Conservation (phyloP, 2,113 vertebrate genomes). For the Oryzias javanicus region DNA sequence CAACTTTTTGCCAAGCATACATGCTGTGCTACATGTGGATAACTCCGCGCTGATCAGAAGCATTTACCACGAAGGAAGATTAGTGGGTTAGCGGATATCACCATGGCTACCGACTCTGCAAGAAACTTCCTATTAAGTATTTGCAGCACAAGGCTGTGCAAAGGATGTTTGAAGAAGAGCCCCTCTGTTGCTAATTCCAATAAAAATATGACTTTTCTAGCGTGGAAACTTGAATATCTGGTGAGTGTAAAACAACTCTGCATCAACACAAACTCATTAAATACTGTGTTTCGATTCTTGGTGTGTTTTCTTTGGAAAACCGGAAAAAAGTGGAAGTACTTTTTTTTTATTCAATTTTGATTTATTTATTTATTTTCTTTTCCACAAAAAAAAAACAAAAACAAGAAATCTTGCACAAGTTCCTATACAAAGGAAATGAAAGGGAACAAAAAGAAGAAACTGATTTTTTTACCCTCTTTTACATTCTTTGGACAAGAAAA, state of each 20-base stretch:
- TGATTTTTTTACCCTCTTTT: too few species aligned
- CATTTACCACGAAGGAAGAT: neutral
- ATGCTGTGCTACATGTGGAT: neutral
- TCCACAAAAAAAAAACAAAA: too few species aligned
- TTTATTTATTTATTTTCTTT: too few species aligned
- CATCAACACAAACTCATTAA: too few species aligned
- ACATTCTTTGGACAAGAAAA: too few species aligned
- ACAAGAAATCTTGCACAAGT: too few species aligned
- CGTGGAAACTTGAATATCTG: neutral
- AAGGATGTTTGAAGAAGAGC: neutral
- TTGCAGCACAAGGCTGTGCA: neutral
- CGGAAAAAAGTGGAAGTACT: too few species aligned
- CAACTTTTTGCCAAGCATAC: constrained; percentile 13
- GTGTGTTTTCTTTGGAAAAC: too few species aligned
- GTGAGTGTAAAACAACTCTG: neutral
- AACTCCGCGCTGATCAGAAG: constrained; percentile 5
- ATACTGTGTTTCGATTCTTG: too few species aligned
- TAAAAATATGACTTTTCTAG: neutral
- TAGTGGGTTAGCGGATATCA: neutral
- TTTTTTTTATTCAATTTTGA: too few species aligned
- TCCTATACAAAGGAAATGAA: too few species aligned
- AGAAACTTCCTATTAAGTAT: neutral
- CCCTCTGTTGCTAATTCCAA: neutral
- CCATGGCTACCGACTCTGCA: neutral
- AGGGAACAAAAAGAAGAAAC: too few species aligned